Evolutionary conservation across 1,140 invertebrate genomes (phyloP), one percentile per base, ranked within the genome.

Genomic region (Magallana ariakensis): DNA sequence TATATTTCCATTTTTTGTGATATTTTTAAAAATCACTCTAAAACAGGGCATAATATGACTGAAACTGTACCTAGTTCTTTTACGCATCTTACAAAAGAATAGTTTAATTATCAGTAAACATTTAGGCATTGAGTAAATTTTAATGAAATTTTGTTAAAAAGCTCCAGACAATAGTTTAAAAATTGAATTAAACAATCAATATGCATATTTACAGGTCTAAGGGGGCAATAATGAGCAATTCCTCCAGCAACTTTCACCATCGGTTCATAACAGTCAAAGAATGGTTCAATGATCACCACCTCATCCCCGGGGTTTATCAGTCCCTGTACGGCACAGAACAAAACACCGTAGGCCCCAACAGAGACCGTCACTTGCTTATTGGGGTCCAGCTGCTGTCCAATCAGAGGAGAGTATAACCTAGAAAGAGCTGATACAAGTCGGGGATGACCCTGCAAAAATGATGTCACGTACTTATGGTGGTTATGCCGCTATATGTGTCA

Each of bases 231-330:
- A 83, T 96, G 97, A 0, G 98, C 97, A 26, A 96, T 95, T 13
- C 98, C 99, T 1, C 98, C 98, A 55, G 98, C 97, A 91, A 96
- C 96, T 91, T 95, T 96, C 1, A 99, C 97, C 97, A 99, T 99
- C 1, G 98, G 98, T 88, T 97, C 97, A 94, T 99, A 99, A 93
- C 98, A 99, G 94, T 99, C 99, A 94, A 99, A 99, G 94, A 97
- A 99, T 10, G 99, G 99, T 94, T 99, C 99, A 88, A 99, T 98
- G 54, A 99, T 98, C 88, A 99, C 98, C 88, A 98, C 98, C 94
- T 99, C 98, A 95, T 96, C 96, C 22, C 97, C 98, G 80, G 95
- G 96, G 91, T 97, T 97, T 10, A 98, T 96, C 92, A 98, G 96
- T 33, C 98, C 98, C 95, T 97, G 95, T 86, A 99, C 97, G 19